These are phyloP conservation scores for Archips xylosteana DNA, from an alignment of 2,888 invertebrate species.

Conservation along the genomic window DNA sequence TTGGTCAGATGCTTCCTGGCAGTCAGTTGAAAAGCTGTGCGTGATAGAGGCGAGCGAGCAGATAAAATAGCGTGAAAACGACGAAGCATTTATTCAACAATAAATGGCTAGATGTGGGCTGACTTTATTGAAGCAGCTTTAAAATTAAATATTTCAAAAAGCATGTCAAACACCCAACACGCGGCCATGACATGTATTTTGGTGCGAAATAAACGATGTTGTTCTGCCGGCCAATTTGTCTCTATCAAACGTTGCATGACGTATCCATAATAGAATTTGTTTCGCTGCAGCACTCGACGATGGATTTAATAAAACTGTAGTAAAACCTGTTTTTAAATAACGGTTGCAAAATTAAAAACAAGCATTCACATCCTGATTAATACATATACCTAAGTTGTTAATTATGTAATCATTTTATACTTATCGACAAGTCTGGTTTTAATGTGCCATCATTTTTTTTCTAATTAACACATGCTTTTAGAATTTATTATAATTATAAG, in stretches of 20 bases:
- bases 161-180: not conserved
- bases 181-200: slow-evolving; percentile 4
- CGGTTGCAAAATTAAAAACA: not conserved
- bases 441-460: no score
- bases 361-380: not conserved
- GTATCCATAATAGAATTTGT: slow-evolving; percentile 20
- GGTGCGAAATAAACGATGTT: slow-evolving; percentile 9
- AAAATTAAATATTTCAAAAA: not conserved
- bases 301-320: slow-evolving; percentile 23
- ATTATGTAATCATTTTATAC: no score
- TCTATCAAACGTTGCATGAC: slow-evolving; percentile 21
- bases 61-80: no score
- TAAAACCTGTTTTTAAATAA: slow-evolving; percentile 5
- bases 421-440: no score
- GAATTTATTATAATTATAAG: no score
- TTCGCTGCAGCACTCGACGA: slow-evolving; percentile 20
- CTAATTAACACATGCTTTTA: no score
- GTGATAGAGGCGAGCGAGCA: no score
- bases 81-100: no score
- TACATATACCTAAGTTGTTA: no score
- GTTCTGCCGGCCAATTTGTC: slow-evolving; percentile 21
- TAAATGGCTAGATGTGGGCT: no score
- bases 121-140: not conserved
- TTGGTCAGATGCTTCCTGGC: no score
- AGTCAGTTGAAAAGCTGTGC: no score